phyloP scores from a whole-genome alignment of 2,113 vertebrate species.

The Fregetta grallaria region DNA sequence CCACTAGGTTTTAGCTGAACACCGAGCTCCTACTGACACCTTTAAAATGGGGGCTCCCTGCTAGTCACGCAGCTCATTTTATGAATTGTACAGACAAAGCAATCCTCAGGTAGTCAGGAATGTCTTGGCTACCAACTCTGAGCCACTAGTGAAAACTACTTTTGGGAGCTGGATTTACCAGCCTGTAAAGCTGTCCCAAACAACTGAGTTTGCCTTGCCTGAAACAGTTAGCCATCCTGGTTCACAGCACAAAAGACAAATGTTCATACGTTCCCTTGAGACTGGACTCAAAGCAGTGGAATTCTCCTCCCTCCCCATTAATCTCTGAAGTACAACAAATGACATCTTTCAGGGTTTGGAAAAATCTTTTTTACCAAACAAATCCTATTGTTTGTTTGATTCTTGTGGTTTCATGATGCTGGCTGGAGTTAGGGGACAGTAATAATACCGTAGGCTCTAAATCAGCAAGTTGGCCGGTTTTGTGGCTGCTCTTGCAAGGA shows the following conservation, averaged over 20 bases:
- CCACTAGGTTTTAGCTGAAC: not conserved
- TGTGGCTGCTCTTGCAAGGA: not conserved
- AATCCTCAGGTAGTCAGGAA: not conserved
- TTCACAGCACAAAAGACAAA: not conserved
- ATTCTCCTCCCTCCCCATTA: not conserved
- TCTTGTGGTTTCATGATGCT: slow-evolving; percentile 2
- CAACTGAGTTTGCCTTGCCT: not conserved
- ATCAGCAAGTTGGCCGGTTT: not conserved
- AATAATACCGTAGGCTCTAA: not conserved
- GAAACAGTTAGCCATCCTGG: not conserved
- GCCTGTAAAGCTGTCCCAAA: not conserved
- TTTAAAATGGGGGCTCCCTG: not conserved
- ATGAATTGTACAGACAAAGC: not conserved
- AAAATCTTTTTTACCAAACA: not conserved
- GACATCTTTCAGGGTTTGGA: not conserved
- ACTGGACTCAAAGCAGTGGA: not conserved
- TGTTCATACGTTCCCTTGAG: not conserved
- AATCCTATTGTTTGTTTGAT: slow-evolving; percentile 13
- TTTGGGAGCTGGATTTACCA: not conserved
- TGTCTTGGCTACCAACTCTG: not conserved
- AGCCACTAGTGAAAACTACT: not conserved
- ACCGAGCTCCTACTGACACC: fast-evolving
- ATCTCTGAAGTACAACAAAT: not conserved
- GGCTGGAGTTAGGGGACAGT: not conserved
- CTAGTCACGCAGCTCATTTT: too few species aligned